These are phyloP conservation scores for Amiota minor DNA, from an alignment of 2,888 invertebrate genomes.

Conservation along the genomic window DNA sequence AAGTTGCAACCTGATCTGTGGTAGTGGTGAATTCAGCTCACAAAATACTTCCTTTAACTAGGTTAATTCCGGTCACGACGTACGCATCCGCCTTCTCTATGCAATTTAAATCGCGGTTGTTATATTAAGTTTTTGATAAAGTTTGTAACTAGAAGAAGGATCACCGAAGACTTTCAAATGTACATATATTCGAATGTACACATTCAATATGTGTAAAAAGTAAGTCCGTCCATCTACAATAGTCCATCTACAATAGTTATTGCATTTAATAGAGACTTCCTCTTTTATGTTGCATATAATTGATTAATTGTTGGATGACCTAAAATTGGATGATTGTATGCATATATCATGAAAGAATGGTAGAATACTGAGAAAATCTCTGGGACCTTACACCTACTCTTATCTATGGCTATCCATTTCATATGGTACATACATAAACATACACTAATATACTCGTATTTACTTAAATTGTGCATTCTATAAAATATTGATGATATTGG, in stretches of 20 bases:
- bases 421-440: too few species aligned
- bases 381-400: too few species aligned
- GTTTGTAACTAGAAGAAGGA: neutral
- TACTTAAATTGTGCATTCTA: too few species aligned
- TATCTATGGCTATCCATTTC: too few species aligned
- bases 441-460: too few species aligned
- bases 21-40: neutral
- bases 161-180: neutral
- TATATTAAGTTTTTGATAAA: neutral
- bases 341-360: too few species aligned
- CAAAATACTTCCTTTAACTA: constrained; percentile 19
- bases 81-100: neutral
- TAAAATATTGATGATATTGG: too few species aligned
- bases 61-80: constrained; percentile 11
- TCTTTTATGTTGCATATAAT: neutral
- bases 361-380: too few species aligned
- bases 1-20: neutral
- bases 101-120: neutral
- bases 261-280: neutral
- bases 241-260: too few species aligned
- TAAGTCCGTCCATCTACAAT: too few species aligned
- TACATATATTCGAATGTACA: too few species aligned
- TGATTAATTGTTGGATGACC: neutral
- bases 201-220: too few species aligned
- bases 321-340: neutral